These are phyloP conservation scores for Scylla paramamosain DNA, from an alignment of 1,140 invertebrate species.

Conservation along the genomic window DNA sequence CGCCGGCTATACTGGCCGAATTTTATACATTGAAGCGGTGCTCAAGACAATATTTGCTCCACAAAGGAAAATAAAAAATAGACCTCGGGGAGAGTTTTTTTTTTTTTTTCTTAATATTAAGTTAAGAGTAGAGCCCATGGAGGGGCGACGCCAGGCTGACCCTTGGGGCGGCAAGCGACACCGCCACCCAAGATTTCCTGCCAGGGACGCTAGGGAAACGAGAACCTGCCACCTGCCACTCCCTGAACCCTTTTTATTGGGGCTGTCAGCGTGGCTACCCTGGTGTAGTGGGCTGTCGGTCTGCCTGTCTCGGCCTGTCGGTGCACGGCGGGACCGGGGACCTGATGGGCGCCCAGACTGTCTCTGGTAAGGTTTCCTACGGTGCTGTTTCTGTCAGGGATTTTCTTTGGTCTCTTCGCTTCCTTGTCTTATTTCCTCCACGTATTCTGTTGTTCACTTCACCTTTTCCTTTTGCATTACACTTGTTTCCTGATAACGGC, in stretches of 20 bases:
- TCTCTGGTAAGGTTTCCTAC: not conserved
- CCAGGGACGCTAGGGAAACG: not conserved
- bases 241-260: constrained; percentile 13
- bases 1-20: not conserved
- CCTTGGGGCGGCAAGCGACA: not conserved
- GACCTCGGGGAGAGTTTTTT: too few relatives aligned
- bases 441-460: constrained; percentile 1
- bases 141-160: not conserved
- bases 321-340: not conserved
- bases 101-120: not conserved
- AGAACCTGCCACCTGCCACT: constrained; percentile 9
- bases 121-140: not conserved
- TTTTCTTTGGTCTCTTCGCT: not conserved
- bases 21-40: not conserved
- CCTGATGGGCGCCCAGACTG: not conserved
- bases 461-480: not conserved
- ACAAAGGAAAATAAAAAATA: not conserved
- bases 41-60: not conserved
- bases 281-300: constrained; percentile 18
- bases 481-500: not conserved
- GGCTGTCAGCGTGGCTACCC: not conserved
- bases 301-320: not conserved
- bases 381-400: constrained; percentile 8
- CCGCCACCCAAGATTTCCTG: not conserved
- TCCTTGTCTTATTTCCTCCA: not conserved